phyloP scores from a whole-genome alignment of 2,888 invertebrate genomes.

The Perizoma affinitatum region DNA sequence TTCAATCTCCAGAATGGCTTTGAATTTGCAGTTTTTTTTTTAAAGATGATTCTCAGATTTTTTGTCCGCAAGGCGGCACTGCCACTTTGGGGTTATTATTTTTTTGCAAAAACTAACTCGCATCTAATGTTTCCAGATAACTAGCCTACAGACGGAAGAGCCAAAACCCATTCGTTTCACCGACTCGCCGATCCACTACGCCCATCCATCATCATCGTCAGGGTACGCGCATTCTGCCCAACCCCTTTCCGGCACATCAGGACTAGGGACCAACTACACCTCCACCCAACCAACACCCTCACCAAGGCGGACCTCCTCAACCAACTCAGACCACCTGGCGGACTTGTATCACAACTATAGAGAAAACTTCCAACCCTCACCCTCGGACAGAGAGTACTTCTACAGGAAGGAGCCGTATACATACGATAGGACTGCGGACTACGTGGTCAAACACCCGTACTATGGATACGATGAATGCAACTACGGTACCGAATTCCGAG shows the following conservation, averaged over 20 bases:
- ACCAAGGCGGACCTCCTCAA: slow-evolving; percentile 88
- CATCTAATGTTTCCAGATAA: slow-evolving; percentile 57
- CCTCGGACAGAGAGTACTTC: slow-evolving; percentile 65
- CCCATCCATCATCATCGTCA: slow-evolving; percentile 77
- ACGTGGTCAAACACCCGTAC: slow-evolving; percentile 73
- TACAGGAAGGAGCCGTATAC: slow-evolving; percentile 66
- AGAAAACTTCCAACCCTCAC: slow-evolving; percentile 73
- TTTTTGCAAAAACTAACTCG: neutral
- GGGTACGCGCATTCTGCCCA: slow-evolving; percentile 79
- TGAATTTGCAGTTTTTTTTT: too few relatives aligned
- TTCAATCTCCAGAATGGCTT: too few relatives aligned
- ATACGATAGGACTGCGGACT: slow-evolving; percentile 74
- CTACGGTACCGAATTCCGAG: slow-evolving; percentile 61
- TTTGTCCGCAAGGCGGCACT: too few relatives aligned
- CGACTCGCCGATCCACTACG: slow-evolving; percentile 89
- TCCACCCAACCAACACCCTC: slow-evolving; percentile 85
- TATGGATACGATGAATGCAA: slow-evolving; percentile 73
- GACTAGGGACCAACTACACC: slow-evolving; percentile 80
- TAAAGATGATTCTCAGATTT: too few relatives aligned
- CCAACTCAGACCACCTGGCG: slow-evolving; percentile 85
- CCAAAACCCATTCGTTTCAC: slow-evolving; percentile 88
- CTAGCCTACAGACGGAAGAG: slow-evolving; percentile 80
- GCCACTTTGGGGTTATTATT: neutral
- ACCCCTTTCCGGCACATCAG: slow-evolving; percentile 80
- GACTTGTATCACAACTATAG: slow-evolving; percentile 83